Percentiles rank a stretch among this genome's conserved stretches.
Conservation (phyloP, 2,888 invertebrate genomes). For the Lepas anatifera region DNA sequence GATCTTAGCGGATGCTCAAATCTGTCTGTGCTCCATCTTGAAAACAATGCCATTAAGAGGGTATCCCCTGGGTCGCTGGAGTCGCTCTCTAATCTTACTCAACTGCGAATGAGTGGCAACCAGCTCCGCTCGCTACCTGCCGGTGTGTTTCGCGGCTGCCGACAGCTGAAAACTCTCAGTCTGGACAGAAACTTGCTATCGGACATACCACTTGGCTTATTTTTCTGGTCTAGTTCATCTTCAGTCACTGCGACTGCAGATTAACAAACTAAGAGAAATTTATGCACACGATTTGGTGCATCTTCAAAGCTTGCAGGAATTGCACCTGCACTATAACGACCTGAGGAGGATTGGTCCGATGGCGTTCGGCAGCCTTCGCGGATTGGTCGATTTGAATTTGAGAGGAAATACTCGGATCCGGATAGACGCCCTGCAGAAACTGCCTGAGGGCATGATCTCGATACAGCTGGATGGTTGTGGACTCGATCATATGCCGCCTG, state of each 20-base stretch:
- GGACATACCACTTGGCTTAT: too few species aligned
- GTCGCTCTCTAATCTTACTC: conserved; percentile 21
- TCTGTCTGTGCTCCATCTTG: conserved; percentile 23
- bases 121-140: conserved; percentile 20
- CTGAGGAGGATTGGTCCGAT: conserved; percentile 69
- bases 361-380: conserved; percentile 60
- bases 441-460: too few species aligned
- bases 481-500: too few species aligned
- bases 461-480: too few species aligned
- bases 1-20: conserved; percentile 22
- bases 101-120: conserved; percentile 25
- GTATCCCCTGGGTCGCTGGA: conserved; percentile 22
- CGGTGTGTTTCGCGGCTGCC: conserved; percentile 39
- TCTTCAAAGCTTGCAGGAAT: conserved; percentile 65
- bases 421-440: too few species aligned
- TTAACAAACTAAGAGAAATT: conserved; percentile 64
- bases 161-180: conserved; percentile 64
- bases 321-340: conserved; percentile 75
- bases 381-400: conserved; percentile 56
- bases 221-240: too few species aligned
- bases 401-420: too few species aligned
- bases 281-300: conserved; percentile 56
- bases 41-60: conserved; percentile 23
- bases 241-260: conserved; percentile 72
- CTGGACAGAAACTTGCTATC: conserved; percentile 81